Percentiles rank a stretch among this genome's conserved stretches.
These are phyloP conservation scores for Urosaurus nigricauda DNA, from an alignment of 2,797 vertebrate species.

Conservation along the genomic window DNA sequence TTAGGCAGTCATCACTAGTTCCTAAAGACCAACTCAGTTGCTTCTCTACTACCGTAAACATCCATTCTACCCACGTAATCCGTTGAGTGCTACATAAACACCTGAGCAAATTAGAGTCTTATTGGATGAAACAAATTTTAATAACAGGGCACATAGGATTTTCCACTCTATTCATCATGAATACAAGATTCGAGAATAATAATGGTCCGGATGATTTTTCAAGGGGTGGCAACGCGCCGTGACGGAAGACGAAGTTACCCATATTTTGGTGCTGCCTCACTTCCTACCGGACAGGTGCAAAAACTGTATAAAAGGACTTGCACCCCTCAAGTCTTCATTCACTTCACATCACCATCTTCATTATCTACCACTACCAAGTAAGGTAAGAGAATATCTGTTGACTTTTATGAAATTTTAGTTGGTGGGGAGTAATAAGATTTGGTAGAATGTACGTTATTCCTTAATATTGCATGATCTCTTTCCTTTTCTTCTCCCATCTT, in stretches of 20 bases:
- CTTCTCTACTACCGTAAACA: neutral
- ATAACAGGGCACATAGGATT: neutral
- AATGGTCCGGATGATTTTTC: neutral
- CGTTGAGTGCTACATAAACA: neutral
- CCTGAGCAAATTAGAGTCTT: neutral
- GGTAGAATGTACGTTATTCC: no score
- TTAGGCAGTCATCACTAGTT: neutral
- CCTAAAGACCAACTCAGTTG: neutral
- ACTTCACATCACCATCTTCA: neutral
- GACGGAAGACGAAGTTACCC: neutral
- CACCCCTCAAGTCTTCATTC: neutral
- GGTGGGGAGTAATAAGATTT: neutral
- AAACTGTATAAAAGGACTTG: neutral
- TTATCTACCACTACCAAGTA: neutral
- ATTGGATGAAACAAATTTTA: neutral
- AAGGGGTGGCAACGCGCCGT: neutral
- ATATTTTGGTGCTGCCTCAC: neutral
- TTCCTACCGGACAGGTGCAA: neutral
- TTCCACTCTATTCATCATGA: neutral
- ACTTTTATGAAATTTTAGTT: neutral
- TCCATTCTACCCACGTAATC: neutral
- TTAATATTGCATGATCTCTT: no score
- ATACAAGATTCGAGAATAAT: neutral
- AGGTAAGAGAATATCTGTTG: neutral
- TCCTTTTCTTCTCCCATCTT: no score